These are phyloP conservation scores for Melanitta fusca DNA, from an alignment of 2,797 vertebrate genomes.

Conservation along the genomic window DNA sequence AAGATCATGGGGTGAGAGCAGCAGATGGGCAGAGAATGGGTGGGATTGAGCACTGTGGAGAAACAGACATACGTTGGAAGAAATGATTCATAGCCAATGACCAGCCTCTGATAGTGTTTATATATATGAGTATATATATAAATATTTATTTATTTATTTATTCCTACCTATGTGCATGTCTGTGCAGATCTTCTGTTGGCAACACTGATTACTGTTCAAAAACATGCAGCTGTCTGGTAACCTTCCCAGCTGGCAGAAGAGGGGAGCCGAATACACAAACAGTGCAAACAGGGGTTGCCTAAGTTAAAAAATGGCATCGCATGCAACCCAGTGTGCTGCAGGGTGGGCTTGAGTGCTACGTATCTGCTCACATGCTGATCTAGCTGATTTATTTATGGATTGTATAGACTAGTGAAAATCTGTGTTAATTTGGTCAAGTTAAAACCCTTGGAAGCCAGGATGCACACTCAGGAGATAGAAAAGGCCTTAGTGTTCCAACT, in stretches of 20 bases:
- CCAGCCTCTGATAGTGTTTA: not conserved
- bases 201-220: not conserved
- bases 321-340: not conserved
- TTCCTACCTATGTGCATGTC: not conserved
- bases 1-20: not conserved
- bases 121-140: not conserved
- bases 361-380: not conserved
- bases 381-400: not conserved
- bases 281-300: not conserved
- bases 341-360: not conserved
- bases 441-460: not conserved
- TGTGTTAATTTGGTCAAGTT: not conserved
- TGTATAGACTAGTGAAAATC: not conserved
- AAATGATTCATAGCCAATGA: not conserved
- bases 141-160: no score
- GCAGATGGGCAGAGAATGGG: not conserved
- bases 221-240: conserved; percentile 17
- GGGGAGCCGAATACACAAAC: not conserved
- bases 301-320: not conserved
- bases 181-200: not conserved
- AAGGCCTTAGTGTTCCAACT: not conserved
- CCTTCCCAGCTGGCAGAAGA: not conserved
- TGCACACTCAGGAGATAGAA: not conserved
- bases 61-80: not conserved
- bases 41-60: not conserved